Percentiles rank a stretch among this genome's conserved stretches.
phyloP scores from a whole-genome alignment of 1,140 invertebrate genomes.

The Agraylea sexmaculata region DNA sequence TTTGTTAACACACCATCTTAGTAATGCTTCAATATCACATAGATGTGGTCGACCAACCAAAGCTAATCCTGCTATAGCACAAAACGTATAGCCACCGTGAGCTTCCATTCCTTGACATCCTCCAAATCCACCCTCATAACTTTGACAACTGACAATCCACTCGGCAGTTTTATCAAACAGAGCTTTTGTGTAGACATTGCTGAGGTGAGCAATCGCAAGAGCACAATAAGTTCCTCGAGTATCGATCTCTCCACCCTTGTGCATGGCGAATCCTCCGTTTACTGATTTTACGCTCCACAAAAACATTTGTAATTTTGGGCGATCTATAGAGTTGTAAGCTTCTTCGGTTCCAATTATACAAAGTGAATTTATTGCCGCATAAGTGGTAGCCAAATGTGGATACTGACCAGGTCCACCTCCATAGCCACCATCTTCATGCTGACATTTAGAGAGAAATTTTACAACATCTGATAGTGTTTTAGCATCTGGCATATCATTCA shows the following conservation, averaged over 20 bases:
- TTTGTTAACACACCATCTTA: conserved; percentile 78
- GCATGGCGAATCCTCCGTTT: conserved; percentile 88
- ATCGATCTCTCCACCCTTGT: conserved; percentile 90
- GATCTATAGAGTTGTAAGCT: conserved; percentile 78
- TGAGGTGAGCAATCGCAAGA: conserved; percentile 72
- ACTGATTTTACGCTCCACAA: conserved; percentile 59
- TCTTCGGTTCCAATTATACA: conserved; percentile 78
- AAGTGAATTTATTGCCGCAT: conserved; percentile 89
- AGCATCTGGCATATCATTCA: conserved; percentile 59
- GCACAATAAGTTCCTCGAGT: conserved; percentile 94
- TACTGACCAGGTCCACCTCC: conserved; percentile 86
- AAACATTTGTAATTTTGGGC: conserved; percentile 65
- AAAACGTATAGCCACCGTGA: conserved; percentile 97
- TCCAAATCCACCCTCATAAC: conserved; percentile 96
- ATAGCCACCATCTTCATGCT: conserved; percentile 76
- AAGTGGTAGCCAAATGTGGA: conserved; percentile 91
- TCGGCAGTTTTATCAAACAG: conserved; percentile 78
- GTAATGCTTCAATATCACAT: conserved; percentile 65
- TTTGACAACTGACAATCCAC: conserved; percentile 90
- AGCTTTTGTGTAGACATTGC: conserved; percentile 60
- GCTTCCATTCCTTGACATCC: conserved; percentile 92
- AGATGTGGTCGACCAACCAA: conserved; percentile 69
- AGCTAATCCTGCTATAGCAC: conserved; percentile 80
- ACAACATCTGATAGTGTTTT: conserved; percentile 54
- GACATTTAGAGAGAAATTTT: conserved; percentile 63